Percentiles rank a stretch among this genome's conserved stretches.
phyloP scores from a whole-genome alignment of 1,140 invertebrate genomes.

The Pogonognathellus flavescens region DNA sequence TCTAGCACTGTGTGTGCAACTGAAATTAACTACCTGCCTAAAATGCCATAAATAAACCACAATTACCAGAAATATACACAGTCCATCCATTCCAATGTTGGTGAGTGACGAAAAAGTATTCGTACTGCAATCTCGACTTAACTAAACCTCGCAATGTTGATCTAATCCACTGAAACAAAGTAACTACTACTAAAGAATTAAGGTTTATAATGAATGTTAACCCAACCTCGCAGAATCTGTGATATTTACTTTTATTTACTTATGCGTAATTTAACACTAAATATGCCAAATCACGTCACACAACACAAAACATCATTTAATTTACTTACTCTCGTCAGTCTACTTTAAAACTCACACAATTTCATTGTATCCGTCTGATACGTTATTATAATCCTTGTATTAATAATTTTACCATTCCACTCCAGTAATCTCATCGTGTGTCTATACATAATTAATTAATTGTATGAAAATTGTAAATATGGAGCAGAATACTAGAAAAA shows the following conservation, averaged over 20 bases:
- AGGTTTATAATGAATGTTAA: conserved; percentile 34
- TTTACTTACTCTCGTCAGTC: background rate
- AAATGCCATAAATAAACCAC: too few relatives aligned
- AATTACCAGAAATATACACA: background rate
- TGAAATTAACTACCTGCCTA: too few relatives aligned
- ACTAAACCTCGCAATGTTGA: conserved; percentile 30
- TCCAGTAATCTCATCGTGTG: conserved; percentile 27
- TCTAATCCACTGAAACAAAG: conserved; percentile 37
- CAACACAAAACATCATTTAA: conserved; percentile 24
- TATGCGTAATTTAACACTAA: conserved; percentile 19
- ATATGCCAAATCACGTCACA: background rate
- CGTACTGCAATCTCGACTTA: background rate
- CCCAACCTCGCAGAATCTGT: conserved; percentile 54
- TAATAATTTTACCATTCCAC: conserved; percentile 15
- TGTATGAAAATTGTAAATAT: background rate
- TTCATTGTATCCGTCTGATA: too few relatives aligned
- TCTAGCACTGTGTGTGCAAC: too few relatives aligned
- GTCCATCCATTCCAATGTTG: conserved; percentile 23
- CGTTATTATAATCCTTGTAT: background rate
- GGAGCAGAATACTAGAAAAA: background rate
- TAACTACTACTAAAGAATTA: conserved; percentile 7
- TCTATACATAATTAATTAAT: background rate
- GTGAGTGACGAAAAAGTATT: background rate
- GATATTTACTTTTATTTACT: conserved; percentile 50
- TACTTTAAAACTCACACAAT: background rate